Percentiles rank a stretch among this genome's conserved stretches.
Evolutionary conservation across 1,140 invertebrate genomes (phyloP).

Genomic region (Aradophagus sp.): DNA sequence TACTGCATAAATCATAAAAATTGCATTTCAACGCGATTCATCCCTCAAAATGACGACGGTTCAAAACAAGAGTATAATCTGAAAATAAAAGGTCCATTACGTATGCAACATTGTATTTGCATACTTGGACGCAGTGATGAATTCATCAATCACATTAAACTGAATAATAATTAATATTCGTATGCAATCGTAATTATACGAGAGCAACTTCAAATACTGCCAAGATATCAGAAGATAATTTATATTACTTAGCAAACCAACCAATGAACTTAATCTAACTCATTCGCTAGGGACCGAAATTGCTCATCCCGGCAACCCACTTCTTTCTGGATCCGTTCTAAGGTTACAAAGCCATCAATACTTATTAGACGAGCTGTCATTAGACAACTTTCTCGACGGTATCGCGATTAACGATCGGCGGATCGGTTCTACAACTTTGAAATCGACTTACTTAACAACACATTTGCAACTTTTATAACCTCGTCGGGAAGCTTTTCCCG

Average conservation of each 20-base stretch:
- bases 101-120: too few species aligned
- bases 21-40: too few species aligned
- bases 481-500: slow-evolving; percentile 18
- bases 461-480: slow-evolving; percentile 39
- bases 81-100: too few species aligned
- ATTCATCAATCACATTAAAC: too few species aligned
- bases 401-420: slow-evolving; percentile 49
- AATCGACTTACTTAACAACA: slow-evolving; percentile 39
- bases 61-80: too few species aligned
- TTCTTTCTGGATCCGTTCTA: slow-evolving; percentile 35
- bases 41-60: too few species aligned
- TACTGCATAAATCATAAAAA: too few species aligned
- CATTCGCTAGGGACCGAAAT: slow-evolving; percentile 24
- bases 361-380: slow-evolving; percentile 41
- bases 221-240: slow-evolving; percentile 27
- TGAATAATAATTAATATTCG: too few species aligned
- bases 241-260: slow-evolving; percentile 28
- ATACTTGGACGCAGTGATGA: too few species aligned
- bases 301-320: slow-evolving; percentile 19
- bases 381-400: slow-evolving; percentile 42
- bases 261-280: slow-evolving; percentile 25
- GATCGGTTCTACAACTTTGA: slow-evolving; percentile 43
- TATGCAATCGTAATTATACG: too few species aligned
- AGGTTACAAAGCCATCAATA: slow-evolving; percentile 48
- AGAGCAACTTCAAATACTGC: too few species aligned